Base-by-base conservation (phyloP, 2,113 vertebrate species). In the Cavia aperea region DNA sequence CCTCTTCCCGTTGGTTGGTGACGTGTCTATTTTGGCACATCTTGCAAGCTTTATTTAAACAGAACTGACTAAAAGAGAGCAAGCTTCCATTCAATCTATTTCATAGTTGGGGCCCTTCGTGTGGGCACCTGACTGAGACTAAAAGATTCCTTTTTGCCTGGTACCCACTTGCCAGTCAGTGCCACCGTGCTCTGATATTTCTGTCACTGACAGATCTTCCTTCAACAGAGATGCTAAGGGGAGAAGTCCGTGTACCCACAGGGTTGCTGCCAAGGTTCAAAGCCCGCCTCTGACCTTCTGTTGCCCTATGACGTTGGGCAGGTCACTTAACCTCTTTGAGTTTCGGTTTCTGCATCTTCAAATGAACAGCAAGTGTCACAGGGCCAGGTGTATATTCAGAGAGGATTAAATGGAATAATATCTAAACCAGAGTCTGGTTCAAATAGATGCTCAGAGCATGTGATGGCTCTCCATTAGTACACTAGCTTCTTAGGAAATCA, bases 11-110 rank as follows among this genome's bases (percentile, higher is more conserved):
- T 56, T 72, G n/a, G 1, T 56, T 66, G n/a, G 92, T 78, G 66
- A 89, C 79, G 90, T 94, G 90, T 89, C 78, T 94, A 21, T 82
- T 90, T 94, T 93, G 93, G 49, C 77, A 87, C 18, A 1, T 79
- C 54, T 31, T 46, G 1, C 1, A n/a, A 89, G 78, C 87, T 90
- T 95, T 95, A 56, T 92, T 93, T 92, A 63, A 93, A 77, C 63
- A 83, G 82, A 66, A 82, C 81, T 58, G 70, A 86, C 46, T 51
- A 66, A 60, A 89, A 93, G 95, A 81, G 60, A 94, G 49, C 63
- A 87, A 73, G 89, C 46, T 90, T 91, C 72, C 36, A 21, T 63
- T 43, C 83, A 72, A 58, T 75, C 31, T 87, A 49, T 88, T 66
- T 29, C 9, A 39, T 66, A 36, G 75, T 18, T 46, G 60, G 21